Base-by-base conservation (phyloP, 2,888 invertebrate species). In the Eupithecia tripunctaria region DNA sequence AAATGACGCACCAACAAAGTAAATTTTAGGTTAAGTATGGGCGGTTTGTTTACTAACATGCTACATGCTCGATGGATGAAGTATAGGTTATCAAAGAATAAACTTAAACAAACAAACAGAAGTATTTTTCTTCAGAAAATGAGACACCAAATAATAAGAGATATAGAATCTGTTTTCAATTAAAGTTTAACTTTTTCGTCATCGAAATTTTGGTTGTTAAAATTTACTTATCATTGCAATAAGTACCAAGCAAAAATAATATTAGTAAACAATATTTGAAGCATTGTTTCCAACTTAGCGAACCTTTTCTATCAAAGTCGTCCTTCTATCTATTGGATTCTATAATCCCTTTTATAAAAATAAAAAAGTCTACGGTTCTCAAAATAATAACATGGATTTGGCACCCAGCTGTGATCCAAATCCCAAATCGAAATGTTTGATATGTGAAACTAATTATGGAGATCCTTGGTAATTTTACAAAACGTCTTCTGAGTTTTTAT, bases 341-440 rank as follows among this genome's bases (percentile, higher is more conserved):
- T 81, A 79, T 82, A 82, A 85, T 85, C 85, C 81, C 84, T 87
- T 89, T 88, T 85, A 88, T 88, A 36, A 64, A 21, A 36, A 87
- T 84, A 84, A 81, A 80, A 89, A 89, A 88, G 70, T 84, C 80
- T 78, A 85, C 82, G 85, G 85, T 85, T 88, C 88, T 86, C 85
- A 85, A 88, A 88, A 88, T 86, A 85, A 84, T 82, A 82, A 87
- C 84, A 84, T 83, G 85, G 51, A 87, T 83, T 85, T 76, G 89
- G 84, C 84, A 76, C 81, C 90, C 87, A 88, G 88, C 91, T 89
- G 91, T 76, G 90, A 83, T 76, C 68, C 64, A 86, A 86, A 85
- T 86, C 77, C 68, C 70, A 64, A 85, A 87, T 89, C 84, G 88
- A 86, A 77, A 79, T 15, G 77, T 82, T 86, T 83, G 82, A 84